Evolutionary conservation across 2,797 vertebrate species (phyloP).

Genomic region (Poeciliopsis turneri): DNA sequence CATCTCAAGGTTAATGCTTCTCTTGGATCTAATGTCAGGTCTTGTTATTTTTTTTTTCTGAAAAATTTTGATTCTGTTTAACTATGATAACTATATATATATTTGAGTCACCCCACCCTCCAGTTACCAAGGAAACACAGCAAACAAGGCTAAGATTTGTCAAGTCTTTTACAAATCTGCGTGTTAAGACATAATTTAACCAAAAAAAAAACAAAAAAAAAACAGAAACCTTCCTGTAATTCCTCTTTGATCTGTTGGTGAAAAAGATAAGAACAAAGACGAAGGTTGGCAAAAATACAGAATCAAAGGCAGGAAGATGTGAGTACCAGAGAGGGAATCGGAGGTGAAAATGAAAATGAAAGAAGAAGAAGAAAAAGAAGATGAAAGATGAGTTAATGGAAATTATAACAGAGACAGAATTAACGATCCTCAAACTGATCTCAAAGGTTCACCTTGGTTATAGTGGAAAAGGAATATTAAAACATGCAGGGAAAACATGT

Average conservation of each 20-base stretch:
- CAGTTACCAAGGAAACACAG: not conserved
- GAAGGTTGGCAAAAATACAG: not conserved
- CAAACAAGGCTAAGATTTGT: not conserved
- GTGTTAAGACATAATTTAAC: not conserved
- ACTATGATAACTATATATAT: not conserved
- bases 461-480: not conserved
- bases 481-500: not conserved
- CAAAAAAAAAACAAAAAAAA: not conserved
- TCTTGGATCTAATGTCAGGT: not conserved
- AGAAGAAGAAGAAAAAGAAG: not conserved
- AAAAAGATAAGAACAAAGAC: not conserved
- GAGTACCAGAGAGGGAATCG: not conserved
- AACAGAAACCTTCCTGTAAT: not conserved
- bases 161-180: not conserved
- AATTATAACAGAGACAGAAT: not conserved
- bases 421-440: not conserved
- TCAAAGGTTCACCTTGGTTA: not conserved
- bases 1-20: not conserved
- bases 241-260: not conserved
- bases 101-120: not conserved
- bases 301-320: not conserved
- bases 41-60: not conserved
- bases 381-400: not conserved
- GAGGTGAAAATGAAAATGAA: not conserved
- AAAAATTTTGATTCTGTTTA: not conserved